A percentile compares a stretch with the other conserved stretches of the same genome.
phyloP scores from a whole-genome alignment of 2,113 vertebrate genomes.

The Herpailurus yagouaroundi region DNA sequence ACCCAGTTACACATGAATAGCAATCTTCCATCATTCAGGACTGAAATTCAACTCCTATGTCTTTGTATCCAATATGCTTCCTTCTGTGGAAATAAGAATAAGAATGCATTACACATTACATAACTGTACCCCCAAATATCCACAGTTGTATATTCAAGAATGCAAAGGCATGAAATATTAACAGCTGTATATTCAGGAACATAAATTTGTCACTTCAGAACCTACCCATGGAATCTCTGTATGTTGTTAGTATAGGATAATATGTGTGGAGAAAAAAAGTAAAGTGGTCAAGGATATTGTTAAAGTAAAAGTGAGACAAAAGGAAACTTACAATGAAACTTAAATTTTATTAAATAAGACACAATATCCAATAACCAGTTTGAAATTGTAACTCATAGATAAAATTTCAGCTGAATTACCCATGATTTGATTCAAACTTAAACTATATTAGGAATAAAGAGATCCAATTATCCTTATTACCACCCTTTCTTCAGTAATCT shows the following conservation, averaged over 20 bases:
- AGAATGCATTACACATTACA: background rate
- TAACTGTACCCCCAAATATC: background rate
- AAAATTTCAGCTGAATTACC: background rate
- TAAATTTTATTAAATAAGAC: background rate
- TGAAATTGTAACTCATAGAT: background rate
- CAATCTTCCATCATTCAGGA: background rate
- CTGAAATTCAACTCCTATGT: background rate
- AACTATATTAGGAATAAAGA: background rate
- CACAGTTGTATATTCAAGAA: background rate
- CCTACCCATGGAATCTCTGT: background rate
- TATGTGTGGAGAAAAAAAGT: background rate
- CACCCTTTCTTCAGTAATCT: slow-evolving; percentile 6
- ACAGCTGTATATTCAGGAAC: background rate
- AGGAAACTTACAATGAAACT: background rate
- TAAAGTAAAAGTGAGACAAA: background rate
- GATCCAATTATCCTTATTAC: background rate
- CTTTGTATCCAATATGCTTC: background rate
- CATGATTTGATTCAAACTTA: background rate
- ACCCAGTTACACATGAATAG: background rate
- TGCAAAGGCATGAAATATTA: background rate
- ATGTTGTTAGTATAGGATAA: background rate
- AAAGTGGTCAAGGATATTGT: background rate
- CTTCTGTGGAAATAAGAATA: background rate
- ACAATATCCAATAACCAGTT: background rate
- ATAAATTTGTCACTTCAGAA: background rate